Percentiles rank a stretch among this genome's conserved stretches.
Conservation (phyloP, 1,140 invertebrate species). For the Drosophila jambulina region DNA sequence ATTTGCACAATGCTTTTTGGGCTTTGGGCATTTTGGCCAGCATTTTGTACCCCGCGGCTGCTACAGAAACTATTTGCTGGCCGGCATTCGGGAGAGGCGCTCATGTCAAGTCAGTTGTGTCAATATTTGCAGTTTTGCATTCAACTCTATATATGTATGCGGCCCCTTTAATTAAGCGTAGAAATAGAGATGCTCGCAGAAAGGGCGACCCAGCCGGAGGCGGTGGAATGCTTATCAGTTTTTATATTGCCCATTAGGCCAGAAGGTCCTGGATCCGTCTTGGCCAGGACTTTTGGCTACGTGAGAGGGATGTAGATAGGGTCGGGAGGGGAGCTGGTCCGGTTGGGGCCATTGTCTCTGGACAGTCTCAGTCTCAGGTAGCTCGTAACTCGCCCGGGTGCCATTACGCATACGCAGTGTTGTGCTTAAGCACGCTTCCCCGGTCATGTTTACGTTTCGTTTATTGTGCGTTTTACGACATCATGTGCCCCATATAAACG, state of each 20-base stretch:
- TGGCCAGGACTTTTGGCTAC: slow-evolving; percentile 4
- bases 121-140: slow-evolving; percentile 64
- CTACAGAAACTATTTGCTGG: slow-evolving; percentile 41
- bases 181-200: slow-evolving; percentile 21
- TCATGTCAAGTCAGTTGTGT: slow-evolving; percentile 56
- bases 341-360: slow-evolving; percentile 41
- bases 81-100: slow-evolving; percentile 9
- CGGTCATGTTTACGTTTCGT: slow-evolving; percentile 68
- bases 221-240: slow-evolving; percentile 42
- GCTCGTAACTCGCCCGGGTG: slow-evolving; percentile 54
- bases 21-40: slow-evolving; percentile 37
- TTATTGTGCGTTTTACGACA: slow-evolving; percentile 80
- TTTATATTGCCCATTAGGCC: slow-evolving; percentile 47
- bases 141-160: slow-evolving; percentile 17
- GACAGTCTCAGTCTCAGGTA: slow-evolving; percentile 43
- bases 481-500: slow-evolving; percentile 73
- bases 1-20: slow-evolving; percentile 55
- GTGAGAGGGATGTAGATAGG: slow-evolving; percentile 17
- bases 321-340: neutral
- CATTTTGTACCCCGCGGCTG: slow-evolving; percentile 14
- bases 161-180: slow-evolving; percentile 68
- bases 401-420: slow-evolving; percentile 74
- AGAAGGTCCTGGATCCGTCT: neutral
- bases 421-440: slow-evolving; percentile 41
- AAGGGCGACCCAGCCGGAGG: neutral